These are phyloP conservation scores for Leptarthrus brevirostris DNA, from an alignment of 2,888 invertebrate genomes.

Conservation along the genomic window DNA sequence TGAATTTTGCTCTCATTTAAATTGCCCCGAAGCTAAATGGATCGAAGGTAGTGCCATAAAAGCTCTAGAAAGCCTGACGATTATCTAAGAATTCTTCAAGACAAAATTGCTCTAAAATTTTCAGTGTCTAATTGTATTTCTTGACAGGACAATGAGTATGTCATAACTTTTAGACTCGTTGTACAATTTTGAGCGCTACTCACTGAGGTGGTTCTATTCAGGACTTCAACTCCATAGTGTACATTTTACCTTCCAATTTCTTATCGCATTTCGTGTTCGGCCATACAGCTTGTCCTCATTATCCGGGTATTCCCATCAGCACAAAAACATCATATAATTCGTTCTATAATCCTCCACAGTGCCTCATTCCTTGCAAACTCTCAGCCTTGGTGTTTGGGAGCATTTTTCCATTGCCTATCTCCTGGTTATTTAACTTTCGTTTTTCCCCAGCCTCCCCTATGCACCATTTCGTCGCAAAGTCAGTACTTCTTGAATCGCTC, in stretches of 20 bases:
- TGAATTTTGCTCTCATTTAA: constrained; percentile 5
- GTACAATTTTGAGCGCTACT: not conserved
- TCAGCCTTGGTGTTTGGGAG: no score
- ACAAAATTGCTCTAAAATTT: constrained; percentile 20
- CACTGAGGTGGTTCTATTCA: not conserved
- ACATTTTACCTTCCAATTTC: not conserved
- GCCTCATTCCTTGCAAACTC: not conserved
- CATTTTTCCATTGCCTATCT: not conserved
- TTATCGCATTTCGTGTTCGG: constrained; percentile 32
- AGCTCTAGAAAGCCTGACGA: not conserved
- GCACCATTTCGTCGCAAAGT: not conserved
- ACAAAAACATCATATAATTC: constrained; percentile 26
- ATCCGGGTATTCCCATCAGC: constrained; percentile 36
- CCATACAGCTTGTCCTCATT: constrained; percentile 35
- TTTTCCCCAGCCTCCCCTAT: not conserved
- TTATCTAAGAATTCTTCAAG: not conserved
- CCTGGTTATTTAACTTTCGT: not conserved
- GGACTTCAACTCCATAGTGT: not conserved
- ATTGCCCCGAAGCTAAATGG: not conserved
- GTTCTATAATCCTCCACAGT: constrained; percentile 12
- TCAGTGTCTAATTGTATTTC: constrained; percentile 30
- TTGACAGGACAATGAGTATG: constrained; percentile 25
- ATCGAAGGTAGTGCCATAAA: not conserved
- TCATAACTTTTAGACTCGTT: not conserved
- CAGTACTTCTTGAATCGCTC: no score